Evolutionary conservation across 2,113 vertebrate species (phyloP), one percentile per base, ranked within the genome.

Genomic region (Amia ocellicauda): DNA sequence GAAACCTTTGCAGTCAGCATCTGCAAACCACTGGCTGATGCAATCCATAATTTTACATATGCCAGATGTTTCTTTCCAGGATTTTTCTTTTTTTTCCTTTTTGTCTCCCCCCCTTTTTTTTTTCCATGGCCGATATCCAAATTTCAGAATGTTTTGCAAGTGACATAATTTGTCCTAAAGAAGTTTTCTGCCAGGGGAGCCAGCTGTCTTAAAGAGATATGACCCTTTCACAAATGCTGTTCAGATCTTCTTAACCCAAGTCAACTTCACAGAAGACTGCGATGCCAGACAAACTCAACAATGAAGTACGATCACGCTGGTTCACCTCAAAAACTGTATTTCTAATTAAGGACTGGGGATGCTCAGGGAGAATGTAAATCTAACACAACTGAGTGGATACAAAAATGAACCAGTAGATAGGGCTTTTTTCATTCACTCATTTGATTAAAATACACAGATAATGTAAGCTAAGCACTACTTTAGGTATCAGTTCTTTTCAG

Each of bases 101-200:
- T 69, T 66, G 62, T 31, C 29, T 58, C 45, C 20, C 42, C 49
- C 43, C 9, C 11, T 63, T 64, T 74, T 69, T 72, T 64, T 54
- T 51, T 70, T 69, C 62, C 40, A 73, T 85, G 83, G 84, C 71
- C 20, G 1, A 20, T 52, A 29, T 74, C 83, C 84, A 79, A 77
- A 71, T 82, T 72, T 78, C 66, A 71, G 66, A 73, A 66, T 74
- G 69, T 62, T 74, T 76, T 72, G 70, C 67, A 47, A 66, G 78
- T 89, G 85, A 89, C 81, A 85, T 88, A 79, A 78, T 64, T 70
- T 53, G 61, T 54, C 60, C 56, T 52, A 20, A 45, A 59, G 63
- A 76, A 70, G 71, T 72, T 76, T 50, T 59, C 45, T 41, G 29
- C 26, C 11, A 16, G 16, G 13, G 4, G 60, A 62, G 70, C 72